Evolutionary conservation across 2,888 invertebrate species (phyloP).

Genomic region (Capitulum mitella): DNA sequence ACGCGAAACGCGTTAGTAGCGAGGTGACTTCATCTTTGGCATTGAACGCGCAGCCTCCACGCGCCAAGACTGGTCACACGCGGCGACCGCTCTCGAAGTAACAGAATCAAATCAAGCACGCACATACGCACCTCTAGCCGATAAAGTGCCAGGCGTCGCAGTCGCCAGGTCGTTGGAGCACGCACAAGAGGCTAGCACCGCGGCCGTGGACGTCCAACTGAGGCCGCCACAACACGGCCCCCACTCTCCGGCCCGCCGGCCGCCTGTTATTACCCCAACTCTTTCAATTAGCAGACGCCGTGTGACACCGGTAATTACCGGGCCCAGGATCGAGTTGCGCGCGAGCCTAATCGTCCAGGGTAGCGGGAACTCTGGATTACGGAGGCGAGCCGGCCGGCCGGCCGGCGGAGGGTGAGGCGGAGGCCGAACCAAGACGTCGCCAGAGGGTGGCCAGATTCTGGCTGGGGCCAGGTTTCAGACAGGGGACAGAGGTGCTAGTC

Average conservation of each 20-base stretch:
- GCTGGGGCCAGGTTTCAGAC: too few species aligned
- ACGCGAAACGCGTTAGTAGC: not conserved
- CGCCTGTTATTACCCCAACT: not conserved
- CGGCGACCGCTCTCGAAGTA: not conserved
- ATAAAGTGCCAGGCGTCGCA: not conserved
- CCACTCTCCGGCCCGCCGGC: not conserved
- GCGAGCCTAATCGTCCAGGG: constrained; percentile 2
- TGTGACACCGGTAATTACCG: constrained; percentile 1
- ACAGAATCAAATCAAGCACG: not conserved
- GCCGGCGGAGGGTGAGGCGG: not conserved
- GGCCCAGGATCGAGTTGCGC: not conserved
- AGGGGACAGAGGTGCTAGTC: too few species aligned
- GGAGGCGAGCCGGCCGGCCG: not conserved
- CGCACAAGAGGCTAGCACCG: constrained; percentile 6
- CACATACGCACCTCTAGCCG: not conserved
- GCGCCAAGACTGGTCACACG: not conserved
- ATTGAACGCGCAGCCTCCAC: too few species aligned
- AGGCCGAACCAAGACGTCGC: too few species aligned
- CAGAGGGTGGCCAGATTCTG: too few species aligned
- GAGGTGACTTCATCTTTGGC: not conserved
- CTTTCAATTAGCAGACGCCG: not conserved
- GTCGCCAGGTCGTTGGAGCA: not conserved
- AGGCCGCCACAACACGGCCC: too few species aligned
- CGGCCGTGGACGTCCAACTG: too few species aligned
- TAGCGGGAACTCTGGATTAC: not conserved